A percentile compares a stretch with the other conserved stretches of the same genome.
phyloP scores from a whole-genome alignment of 1,140 invertebrate species.

The Drosophila ohnishii region DNA sequence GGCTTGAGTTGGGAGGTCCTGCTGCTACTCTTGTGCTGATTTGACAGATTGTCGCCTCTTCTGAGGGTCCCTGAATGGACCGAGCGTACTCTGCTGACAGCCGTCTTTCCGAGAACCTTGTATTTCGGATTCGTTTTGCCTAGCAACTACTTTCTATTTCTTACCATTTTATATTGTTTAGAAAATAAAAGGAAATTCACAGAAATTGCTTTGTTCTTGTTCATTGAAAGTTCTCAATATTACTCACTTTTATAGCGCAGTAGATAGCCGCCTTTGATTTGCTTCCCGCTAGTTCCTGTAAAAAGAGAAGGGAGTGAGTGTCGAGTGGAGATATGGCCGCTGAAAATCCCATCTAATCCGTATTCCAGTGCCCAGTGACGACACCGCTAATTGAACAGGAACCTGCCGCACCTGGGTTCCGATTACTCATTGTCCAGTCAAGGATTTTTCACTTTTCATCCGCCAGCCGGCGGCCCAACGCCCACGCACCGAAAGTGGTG shows the following conservation, averaged over 20 bases:
- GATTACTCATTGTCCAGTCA: conserved; percentile 28
- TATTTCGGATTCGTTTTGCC: background rate
- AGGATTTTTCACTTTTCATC: conserved; percentile 5
- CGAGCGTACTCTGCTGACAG: conserved; percentile 25
- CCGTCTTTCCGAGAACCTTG: conserved; percentile 1
- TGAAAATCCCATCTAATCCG: conserved; percentile 38
- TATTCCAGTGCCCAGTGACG: conserved; percentile 21
- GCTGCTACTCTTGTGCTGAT: conserved; percentile 58
- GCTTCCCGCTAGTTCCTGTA: conserved; percentile 86
- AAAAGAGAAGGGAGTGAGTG: conserved; percentile 37
- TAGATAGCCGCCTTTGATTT: conserved; percentile 87
- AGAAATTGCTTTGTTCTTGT: background rate
- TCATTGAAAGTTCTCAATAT: background rate
- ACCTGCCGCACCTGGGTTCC: conserved; percentile 17
- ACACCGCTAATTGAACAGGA: conserved; percentile 37
- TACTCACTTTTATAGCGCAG: conserved; percentile 87
- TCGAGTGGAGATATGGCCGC: background rate
- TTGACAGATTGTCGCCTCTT: conserved; percentile 58
- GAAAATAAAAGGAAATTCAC: background rate
- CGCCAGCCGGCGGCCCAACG: background rate
- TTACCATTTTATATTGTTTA: background rate
- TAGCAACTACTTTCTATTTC: background rate
- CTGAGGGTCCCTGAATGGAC: conserved; percentile 3
- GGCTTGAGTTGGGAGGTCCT: conserved; percentile 26
- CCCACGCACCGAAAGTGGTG: conserved; percentile 22